Percentiles rank a stretch among this genome's conserved stretches.
Conservation (phyloP, 2,113 vertebrate genomes). For the Albula goreensis region DNA sequence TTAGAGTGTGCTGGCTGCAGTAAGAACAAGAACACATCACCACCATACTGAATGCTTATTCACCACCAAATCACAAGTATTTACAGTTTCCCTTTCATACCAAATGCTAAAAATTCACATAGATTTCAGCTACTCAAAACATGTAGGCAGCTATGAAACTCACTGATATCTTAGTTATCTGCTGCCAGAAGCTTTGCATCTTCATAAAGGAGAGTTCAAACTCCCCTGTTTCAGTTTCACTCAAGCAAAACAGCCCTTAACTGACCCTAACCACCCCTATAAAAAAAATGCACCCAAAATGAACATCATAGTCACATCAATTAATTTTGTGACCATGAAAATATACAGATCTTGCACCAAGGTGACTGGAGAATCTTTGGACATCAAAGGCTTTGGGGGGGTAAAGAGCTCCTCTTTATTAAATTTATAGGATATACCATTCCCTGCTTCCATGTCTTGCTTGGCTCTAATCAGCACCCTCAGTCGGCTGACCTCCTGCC, state of each 20-base stretch:
- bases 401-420: neutral
- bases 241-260: no score
- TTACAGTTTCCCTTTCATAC: no score
- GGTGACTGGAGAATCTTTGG: no score
- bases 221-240: no score
- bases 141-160: neutral
- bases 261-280: neutral
- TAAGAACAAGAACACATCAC: neutral
- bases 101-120: neutral
- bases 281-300: no score
- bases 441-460: constrained; percentile 86
- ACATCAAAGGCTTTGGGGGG: neutral
- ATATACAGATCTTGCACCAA: no score
- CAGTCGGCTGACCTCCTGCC: constrained; percentile 90
- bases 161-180: no score
- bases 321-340: no score
- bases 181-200: neutral
- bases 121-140: neutral
- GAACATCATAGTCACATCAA: no score
- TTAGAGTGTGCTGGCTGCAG: neutral
- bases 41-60: neutral
- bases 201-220: neutral
- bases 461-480: constrained; percentile 94
- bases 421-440: constrained; percentile 57
- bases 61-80: no score